These are phyloP conservation scores for Notolabrus celidotus DNA, from an alignment of 2,797 vertebrate species.

Conservation along the genomic window DNA sequence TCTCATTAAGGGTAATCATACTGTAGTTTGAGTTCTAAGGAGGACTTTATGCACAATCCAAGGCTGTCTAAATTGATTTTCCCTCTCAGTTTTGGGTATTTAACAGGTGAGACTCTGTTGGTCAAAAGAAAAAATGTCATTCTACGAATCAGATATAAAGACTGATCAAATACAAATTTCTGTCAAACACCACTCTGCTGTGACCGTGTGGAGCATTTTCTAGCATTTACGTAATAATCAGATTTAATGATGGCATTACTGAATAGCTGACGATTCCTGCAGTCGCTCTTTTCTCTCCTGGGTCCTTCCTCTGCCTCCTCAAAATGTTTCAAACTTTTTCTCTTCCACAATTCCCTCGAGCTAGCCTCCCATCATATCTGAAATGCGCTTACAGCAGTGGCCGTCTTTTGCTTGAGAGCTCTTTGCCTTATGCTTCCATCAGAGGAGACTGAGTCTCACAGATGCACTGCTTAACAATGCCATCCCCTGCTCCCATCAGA, in stretches of 20 bases:
- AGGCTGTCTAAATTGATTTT: constrained; percentile 81
- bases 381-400: constrained; percentile 98
- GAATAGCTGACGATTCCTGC: constrained; percentile 76
- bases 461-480: constrained; percentile 99
- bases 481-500: constrained; percentile 99
- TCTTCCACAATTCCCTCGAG: constrained; percentile 90
- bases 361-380: constrained; percentile 94
- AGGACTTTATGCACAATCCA: constrained; percentile 76
- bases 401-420: constrained; percentile 98
- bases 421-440: constrained; percentile 99
- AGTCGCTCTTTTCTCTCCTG: constrained; percentile 78
- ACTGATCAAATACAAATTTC: constrained; percentile 63
- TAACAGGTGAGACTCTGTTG: constrained; percentile 78
- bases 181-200: constrained; percentile 67
- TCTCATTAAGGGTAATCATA: constrained; percentile 86
- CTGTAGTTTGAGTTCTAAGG: constrained; percentile 81
- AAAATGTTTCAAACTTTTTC: constrained; percentile 97
- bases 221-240: constrained; percentile 84
- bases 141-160: constrained; percentile 67
- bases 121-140: constrained; percentile 72
- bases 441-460: constrained; percentile 99
- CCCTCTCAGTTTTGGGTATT: constrained; percentile 75
- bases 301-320: constrained; percentile 90
- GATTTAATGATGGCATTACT: constrained; percentile 82
- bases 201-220: constrained; percentile 66